These are phyloP conservation scores for Acanthornis magna DNA, from an alignment of 2,797 vertebrate species.

Conservation along the genomic window DNA sequence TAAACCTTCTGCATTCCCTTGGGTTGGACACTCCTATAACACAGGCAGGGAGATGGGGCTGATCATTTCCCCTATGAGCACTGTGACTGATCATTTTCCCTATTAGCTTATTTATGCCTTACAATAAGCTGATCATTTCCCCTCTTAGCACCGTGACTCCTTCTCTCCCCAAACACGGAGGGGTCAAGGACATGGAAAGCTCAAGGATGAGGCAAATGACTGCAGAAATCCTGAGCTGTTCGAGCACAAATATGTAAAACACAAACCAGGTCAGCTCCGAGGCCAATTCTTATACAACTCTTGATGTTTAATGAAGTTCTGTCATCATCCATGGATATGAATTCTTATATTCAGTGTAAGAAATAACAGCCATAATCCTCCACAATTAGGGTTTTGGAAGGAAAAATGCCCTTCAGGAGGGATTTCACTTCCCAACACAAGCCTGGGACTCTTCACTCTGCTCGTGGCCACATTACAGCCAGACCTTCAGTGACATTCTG, in stretches of 20 bases:
- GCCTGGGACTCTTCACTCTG: not conserved
- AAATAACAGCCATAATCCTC: not conserved
- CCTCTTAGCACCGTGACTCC: not conserved
- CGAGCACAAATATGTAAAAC: not conserved
- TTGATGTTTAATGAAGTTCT: not conserved
- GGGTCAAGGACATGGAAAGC: not conserved
- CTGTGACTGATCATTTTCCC: not conserved
- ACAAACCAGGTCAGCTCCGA: not conserved
- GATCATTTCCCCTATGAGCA: not conserved
- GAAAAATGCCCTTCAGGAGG: not conserved
- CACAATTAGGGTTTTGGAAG: not conserved
- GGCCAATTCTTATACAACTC: not conserved
- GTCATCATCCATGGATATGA: not conserved
- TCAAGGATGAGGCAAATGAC: not conserved
- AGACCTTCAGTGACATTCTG: not conserved
- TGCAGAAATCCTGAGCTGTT: not conserved
- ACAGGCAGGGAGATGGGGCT: not conserved
- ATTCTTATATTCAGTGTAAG: not conserved
- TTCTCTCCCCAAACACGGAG: not conserved
- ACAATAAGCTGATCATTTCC: not conserved
- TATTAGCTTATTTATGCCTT: too few species aligned
- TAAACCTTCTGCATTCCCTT: not conserved
- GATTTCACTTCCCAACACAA: not conserved
- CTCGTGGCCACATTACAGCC: not conserved
- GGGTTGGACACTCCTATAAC: not conserved